Percentiles rank a stretch among this genome's conserved stretches.
These are phyloP conservation scores for Metalampra italica DNA, from an alignment of 2,888 invertebrate species.

Conservation along the genomic window DNA sequence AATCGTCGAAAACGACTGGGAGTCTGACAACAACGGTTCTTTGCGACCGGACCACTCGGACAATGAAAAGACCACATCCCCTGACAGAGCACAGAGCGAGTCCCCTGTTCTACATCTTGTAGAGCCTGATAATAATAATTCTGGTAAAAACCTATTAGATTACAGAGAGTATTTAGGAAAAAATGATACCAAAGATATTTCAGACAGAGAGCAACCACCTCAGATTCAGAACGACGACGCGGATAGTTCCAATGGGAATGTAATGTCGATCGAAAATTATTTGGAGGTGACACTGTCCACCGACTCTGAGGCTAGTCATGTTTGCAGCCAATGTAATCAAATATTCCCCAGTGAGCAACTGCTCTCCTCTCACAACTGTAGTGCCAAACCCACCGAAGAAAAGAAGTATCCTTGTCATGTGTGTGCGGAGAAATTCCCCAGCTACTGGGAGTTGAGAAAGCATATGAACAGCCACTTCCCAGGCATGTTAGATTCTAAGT, in stretches of 20 bases:
- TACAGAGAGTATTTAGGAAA: slow-evolving; percentile 64
- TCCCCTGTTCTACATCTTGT: slow-evolving; percentile 69
- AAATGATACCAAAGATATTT: slow-evolving; percentile 64
- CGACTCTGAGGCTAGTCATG: slow-evolving; percentile 73
- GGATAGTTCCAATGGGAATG: slow-evolving; percentile 72
- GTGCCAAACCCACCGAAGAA: slow-evolving; percentile 67
- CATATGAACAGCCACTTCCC: slow-evolving; percentile 74
- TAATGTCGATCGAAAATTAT: slow-evolving; percentile 75
- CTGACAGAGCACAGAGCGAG: slow-evolving; percentile 65
- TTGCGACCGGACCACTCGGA: slow-evolving; percentile 69
- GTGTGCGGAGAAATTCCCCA: slow-evolving; percentile 71
- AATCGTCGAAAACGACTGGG: slow-evolving; percentile 75
- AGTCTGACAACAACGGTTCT: slow-evolving; percentile 70
- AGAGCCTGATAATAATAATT: slow-evolving; percentile 71
- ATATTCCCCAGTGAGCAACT: slow-evolving; percentile 69
- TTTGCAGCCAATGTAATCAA: slow-evolving; percentile 71
- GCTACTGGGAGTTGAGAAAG: slow-evolving; percentile 73
- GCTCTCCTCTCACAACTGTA: slow-evolving; percentile 63
- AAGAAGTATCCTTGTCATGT: slow-evolving; percentile 75
- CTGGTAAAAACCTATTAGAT: slow-evolving; percentile 56
- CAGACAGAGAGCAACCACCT: slow-evolving; percentile 50
- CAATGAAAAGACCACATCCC: slow-evolving; percentile 64
- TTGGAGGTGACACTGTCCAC: slow-evolving; percentile 74
- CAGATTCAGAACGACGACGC: slow-evolving; percentile 61
- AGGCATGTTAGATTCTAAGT: slow-evolving; percentile 74